Evolutionary conservation across 2,797 vertebrate genomes (phyloP).

Genomic region (Molossus alvarezi): DNA sequence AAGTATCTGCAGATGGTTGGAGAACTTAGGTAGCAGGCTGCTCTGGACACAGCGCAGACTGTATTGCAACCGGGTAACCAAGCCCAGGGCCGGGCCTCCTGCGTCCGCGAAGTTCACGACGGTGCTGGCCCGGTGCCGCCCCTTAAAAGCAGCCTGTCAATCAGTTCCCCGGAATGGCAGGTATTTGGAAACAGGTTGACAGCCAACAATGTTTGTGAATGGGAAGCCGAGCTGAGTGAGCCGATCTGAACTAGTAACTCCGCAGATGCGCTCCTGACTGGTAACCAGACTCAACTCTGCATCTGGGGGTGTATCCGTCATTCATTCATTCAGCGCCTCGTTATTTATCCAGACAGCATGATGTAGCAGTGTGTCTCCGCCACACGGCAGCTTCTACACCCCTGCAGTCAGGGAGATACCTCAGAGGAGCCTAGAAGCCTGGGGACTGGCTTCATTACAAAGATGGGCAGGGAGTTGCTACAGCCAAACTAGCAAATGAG

Average conservation of each 20-base stretch:
- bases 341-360: background rate
- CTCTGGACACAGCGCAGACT: background rate
- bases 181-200: background rate
- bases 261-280: background rate
- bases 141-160: background rate
- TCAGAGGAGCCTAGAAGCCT: background rate
- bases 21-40: background rate
- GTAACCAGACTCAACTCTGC: background rate
- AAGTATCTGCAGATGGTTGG: constrained; percentile 11
- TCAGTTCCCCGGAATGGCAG: background rate
- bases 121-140: background rate
- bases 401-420: background rate
- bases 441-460: background rate
- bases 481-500: background rate
- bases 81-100: background rate
- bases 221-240: background rate
- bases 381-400: accelerated
- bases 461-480: background rate
- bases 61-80: background rate
- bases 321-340: background rate
- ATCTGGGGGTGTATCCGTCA: background rate
- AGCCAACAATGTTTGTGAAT: background rate
- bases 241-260: background rate
- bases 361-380: background rate
- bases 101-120: background rate